Evolutionary conservation across 2,797 vertebrate species (phyloP), one percentile per base, ranked within the genome.

Genomic region (Siniperca obscura): DNA sequence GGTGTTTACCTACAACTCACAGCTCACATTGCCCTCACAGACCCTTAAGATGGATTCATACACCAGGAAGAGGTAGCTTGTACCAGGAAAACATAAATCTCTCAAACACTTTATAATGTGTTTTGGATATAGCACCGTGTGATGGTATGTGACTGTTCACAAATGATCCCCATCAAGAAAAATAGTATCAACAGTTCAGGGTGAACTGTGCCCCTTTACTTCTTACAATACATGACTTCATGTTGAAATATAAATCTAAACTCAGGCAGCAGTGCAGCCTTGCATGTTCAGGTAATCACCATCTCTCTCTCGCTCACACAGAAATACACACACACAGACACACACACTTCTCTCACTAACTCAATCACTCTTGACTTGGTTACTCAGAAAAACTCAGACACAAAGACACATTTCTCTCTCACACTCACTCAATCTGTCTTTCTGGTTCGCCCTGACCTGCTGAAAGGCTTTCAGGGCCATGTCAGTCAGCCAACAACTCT

Each of bases 1-100:
- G 76, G 67, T 89, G 80, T 90, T 88, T 88, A 78, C 76, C 44
- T 50, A 27, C 8, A 22, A 44, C 79, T 86, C 62, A 53, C 36
- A 62, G 70, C 70, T 77, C 40, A 5, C 52, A 7, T 30, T 16
- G 46, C 36, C 74, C 70, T 50, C 57, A 7, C 30, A 71, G 74
- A 76, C 44, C 38, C 66, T 60, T 25, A 14, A 53, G 7, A 50
- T 57, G 34, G 42, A 19, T 70, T 84, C 12, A 56, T 16, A 72
- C 42, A 84, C 16, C 46, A 34, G 48, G 44, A 62, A 66, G 68
- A 25, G 27, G 46, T 3, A 7, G 38, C 40, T 36, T 21, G n/a
- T 21, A 12, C 8, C 17, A 2, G 60, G 34, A 71, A 79, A 77
- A 50, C 55, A 38, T 21, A 1, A 1, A 52, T 70, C 27, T 68